phyloP scores from a whole-genome alignment of 2,888 invertebrate genomes.

The Oeneis ivallda region DNA sequence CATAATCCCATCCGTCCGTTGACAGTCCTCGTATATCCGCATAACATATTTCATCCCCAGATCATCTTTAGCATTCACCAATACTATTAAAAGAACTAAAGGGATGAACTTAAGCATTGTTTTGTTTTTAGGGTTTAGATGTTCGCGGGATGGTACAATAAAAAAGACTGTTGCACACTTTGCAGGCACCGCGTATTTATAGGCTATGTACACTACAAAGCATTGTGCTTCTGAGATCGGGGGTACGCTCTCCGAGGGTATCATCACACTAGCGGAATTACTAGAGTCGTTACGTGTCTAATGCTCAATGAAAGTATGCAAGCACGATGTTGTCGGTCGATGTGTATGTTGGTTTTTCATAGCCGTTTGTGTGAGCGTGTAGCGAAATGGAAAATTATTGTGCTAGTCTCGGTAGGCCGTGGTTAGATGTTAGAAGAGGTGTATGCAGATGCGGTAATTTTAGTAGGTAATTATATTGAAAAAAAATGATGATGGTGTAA shows the following conservation, averaged over 20 bases:
- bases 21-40: slow-evolving; percentile 90
- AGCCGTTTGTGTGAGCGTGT: slow-evolving; percentile 50
- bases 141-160: slow-evolving; percentile 66
- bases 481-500: no score
- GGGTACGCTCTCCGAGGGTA: slow-evolving; percentile 50
- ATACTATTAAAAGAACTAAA: slow-evolving; percentile 48
- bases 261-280: slow-evolving; percentile 34
- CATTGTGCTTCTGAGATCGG: slow-evolving; percentile 58
- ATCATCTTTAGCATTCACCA: slow-evolving; percentile 58
- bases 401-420: slow-evolving; percentile 49
- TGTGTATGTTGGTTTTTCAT: slow-evolving; percentile 39
- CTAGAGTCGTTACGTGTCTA: slow-evolving; percentile 16
- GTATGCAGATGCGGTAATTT: slow-evolving; percentile 39
- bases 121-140: slow-evolving; percentile 30
- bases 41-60: slow-evolving; percentile 85
- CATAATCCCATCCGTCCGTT: slow-evolving; percentile 85
- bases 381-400: slow-evolving; percentile 55
- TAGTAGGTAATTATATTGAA: slow-evolving; percentile 7
- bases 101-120: slow-evolving; percentile 59
- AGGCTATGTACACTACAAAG: slow-evolving; percentile 62
- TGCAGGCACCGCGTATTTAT: slow-evolving; percentile 67
- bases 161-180: slow-evolving; percentile 76
- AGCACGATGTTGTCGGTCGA: slow-evolving; percentile 29
- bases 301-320: slow-evolving; percentile 25
- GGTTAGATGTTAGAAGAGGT: slow-evolving; percentile 34